Conservation (phyloP, 2,888 invertebrate species). For the Allophyes oxyacanthae region DNA sequence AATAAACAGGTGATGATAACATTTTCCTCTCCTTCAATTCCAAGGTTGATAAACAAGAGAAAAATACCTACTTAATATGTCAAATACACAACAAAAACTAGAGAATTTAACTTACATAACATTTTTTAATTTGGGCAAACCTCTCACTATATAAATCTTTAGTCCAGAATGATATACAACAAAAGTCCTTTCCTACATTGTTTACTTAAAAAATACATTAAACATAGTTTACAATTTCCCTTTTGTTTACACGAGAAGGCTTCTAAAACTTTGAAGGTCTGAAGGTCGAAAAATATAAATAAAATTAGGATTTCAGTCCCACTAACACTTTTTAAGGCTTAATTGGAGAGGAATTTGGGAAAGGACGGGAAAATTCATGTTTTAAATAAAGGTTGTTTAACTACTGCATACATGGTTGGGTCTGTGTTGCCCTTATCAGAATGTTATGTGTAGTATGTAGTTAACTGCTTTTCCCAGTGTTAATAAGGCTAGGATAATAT, state of each 20-base stretch:
- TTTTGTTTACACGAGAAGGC: constrained; percentile 51
- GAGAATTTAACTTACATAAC: constrained; percentile 40
- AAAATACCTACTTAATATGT: constrained; percentile 35
- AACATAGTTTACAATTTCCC: constrained; percentile 30
- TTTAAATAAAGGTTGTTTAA: constrained; percentile 41
- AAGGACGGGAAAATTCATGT: constrained; percentile 41
- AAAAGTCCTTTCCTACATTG: constrained; percentile 40
- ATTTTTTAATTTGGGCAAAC: constrained; percentile 45
- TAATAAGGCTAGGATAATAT: constrained; percentile 38
- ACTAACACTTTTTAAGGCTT: constrained; percentile 54
- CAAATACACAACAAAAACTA: too few relatives aligned
- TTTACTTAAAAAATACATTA: constrained; percentile 38
- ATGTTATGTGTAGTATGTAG: constrained; percentile 36
- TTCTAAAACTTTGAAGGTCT: constrained; percentile 50
- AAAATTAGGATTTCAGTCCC: constrained; percentile 45
- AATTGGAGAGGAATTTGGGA: constrained; percentile 43
- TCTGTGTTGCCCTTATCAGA: constrained; percentile 43
- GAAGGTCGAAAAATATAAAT: constrained; percentile 45
- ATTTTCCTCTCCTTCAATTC: constrained; percentile 25
- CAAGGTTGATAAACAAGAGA: constrained; percentile 28
- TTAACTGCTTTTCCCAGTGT: constrained; percentile 27
- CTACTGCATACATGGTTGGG: constrained; percentile 27
- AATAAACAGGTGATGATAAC: constrained; percentile 39
- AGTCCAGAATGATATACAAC: constrained; percentile 38
- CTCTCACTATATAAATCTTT: constrained; percentile 27